Percentiles rank a stretch among this genome's conserved stretches.
Conservation (phyloP, 2,888 invertebrate species). For the Drosophila trichaetosa region DNA sequence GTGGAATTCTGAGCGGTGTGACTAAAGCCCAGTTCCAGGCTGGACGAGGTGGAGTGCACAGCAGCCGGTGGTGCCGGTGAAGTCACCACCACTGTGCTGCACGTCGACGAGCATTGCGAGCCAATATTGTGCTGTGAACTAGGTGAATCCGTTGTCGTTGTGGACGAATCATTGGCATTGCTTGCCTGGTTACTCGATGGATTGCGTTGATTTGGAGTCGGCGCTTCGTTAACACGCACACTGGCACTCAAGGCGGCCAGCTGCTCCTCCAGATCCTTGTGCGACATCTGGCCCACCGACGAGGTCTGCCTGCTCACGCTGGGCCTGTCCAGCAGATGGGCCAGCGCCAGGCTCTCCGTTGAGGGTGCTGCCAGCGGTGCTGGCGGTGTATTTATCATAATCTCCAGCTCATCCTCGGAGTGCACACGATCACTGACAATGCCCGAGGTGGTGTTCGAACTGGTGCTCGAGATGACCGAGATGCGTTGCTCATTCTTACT, state of each 20-base stretch:
- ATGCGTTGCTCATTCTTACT: slow-evolving; percentile 92
- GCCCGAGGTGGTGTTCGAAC: slow-evolving; percentile 98
- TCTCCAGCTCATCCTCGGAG: slow-evolving; percentile 96
- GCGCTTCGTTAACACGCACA: slow-evolving; percentile 62
- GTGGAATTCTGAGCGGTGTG: slow-evolving; percentile 95
- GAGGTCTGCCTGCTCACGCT: slow-evolving; percentile 87
- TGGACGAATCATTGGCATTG: slow-evolving; percentile 72
- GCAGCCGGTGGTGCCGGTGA: slow-evolving; percentile 85
- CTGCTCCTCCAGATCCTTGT: slow-evolving; percentile 85
- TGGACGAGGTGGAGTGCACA: slow-evolving; percentile 90
- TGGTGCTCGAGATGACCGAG: slow-evolving; percentile 96
- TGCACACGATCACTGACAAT: slow-evolving; percentile 98
- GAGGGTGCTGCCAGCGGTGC: slow-evolving; percentile 91
- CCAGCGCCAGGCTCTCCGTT: slow-evolving; percentile 93
- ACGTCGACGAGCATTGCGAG: slow-evolving; percentile 94
- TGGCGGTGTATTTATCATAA: slow-evolving; percentile 92
- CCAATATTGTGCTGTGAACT: slow-evolving; percentile 88
- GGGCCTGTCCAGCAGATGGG: slow-evolving; percentile 89
- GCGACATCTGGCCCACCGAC: slow-evolving; percentile 85
- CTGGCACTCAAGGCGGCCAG: slow-evolving; percentile 83
- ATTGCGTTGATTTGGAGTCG: slow-evolving; percentile 39
- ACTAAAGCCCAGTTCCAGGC: slow-evolving; percentile 93
- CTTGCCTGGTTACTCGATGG: slow-evolving; percentile 9
- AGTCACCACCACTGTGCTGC: slow-evolving; percentile 93
- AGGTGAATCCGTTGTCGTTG: slow-evolving; percentile 85